Percentiles rank a stretch among this genome's conserved stretches.
phyloP scores from a whole-genome alignment of 2,888 invertebrate genomes.

The Epirrhoe alternata region DNA sequence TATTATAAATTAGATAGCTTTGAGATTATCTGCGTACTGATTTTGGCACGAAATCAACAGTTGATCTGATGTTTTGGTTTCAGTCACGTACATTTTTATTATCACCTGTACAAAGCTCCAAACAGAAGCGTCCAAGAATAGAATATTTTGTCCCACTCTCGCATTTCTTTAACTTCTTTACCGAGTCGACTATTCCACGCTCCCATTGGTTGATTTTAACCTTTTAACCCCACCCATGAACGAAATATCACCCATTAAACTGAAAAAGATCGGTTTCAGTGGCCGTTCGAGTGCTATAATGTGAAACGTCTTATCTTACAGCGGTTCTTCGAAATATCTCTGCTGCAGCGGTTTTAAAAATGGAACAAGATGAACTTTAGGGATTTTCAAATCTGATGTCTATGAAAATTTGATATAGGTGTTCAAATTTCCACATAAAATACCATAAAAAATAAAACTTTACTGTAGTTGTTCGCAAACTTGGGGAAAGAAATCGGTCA shows the following conservation, averaged over 20 bases:
- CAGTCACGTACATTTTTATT: slow-evolving; percentile 6
- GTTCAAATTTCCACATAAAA: no score
- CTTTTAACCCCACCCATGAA: slow-evolving; percentile 82
- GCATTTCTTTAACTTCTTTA: slow-evolving; percentile 56
- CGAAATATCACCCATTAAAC: slow-evolving; percentile 81
- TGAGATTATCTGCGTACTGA: background rate
- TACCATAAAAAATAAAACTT: slow-evolving; percentile 11
- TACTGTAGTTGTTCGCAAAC: slow-evolving; percentile 24
- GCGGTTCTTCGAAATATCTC: slow-evolving; percentile 26
- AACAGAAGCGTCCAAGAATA: slow-evolving; percentile 72
- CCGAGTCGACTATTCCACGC: slow-evolving; percentile 50
- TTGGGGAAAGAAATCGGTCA: slow-evolving; percentile 47
- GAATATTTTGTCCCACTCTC: slow-evolving; percentile 68
- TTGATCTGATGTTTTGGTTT: background rate
- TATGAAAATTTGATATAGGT: no score
- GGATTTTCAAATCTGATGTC: no score
- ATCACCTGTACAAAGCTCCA: slow-evolving; percentile 44
- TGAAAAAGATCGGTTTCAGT: slow-evolving; percentile 76
- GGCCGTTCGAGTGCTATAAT: slow-evolving; percentile 65
- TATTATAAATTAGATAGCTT: background rate
- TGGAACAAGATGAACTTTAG: slow-evolving; percentile 28
- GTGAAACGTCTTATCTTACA: slow-evolving; percentile 68
- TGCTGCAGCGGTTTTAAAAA: slow-evolving; percentile 33
- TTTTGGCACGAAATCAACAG: background rate
- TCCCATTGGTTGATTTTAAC: slow-evolving; percentile 75